These are phyloP conservation scores for Melanotus villosus DNA, from an alignment of 2,888 invertebrate genomes.

Conservation along the genomic window DNA sequence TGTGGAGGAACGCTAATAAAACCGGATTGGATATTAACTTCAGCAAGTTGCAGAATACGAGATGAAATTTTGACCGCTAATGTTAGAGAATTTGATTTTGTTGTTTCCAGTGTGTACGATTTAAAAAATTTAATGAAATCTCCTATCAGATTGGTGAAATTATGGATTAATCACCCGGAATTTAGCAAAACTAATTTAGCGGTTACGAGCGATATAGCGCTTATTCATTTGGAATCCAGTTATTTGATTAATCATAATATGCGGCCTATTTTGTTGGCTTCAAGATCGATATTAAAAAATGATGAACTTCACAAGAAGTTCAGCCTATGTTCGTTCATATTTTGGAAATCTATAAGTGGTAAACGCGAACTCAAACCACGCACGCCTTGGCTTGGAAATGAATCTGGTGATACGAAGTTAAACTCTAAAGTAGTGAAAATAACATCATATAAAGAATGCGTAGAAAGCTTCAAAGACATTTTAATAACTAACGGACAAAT, in stretches of 20 bases:
- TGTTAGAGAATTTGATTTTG: background rate
- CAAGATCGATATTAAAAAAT: background rate
- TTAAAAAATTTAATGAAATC: background rate
- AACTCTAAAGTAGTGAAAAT: background rate
- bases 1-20: slow-evolving; percentile 40
- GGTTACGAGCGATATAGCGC: slow-evolving; percentile 34
- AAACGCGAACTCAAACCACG: background rate
- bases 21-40: slow-evolving; percentile 37
- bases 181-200: slow-evolving; percentile 6
- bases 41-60: slow-evolving; percentile 32
- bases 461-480: background rate
- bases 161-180: slow-evolving; percentile 35
- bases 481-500: slow-evolving; percentile 32
- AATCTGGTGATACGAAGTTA: background rate
- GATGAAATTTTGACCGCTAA: background rate
- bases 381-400: background rate
- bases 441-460: background rate
- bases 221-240: slow-evolving; percentile 26
- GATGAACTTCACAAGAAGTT: background rate
- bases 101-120: slow-evolving; percentile 8
- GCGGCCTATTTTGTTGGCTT: slow-evolving; percentile 19
- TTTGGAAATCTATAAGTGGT: slow-evolving; percentile 14
- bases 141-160: slow-evolving; percentile 3
- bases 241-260: slow-evolving; percentile 12
- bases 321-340: slow-evolving; percentile 12